phyloP scores from a whole-genome alignment of 2,797 vertebrate genomes.

The Anguilla marmorata region DNA sequence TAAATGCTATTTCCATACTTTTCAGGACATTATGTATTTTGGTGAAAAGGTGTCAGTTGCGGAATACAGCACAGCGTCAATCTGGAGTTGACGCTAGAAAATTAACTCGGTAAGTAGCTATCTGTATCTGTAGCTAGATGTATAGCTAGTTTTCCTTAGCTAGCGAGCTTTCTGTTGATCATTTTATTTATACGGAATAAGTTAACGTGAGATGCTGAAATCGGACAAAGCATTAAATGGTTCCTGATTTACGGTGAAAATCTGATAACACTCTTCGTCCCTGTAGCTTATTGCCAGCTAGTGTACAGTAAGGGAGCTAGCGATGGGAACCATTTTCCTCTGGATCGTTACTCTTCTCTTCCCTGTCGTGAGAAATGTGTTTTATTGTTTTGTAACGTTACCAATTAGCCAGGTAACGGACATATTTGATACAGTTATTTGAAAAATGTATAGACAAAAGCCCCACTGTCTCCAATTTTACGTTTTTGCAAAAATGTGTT shows the following conservation, averaged over 20 bases:
- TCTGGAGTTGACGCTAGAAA: constrained; percentile 34
- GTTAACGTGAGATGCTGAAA: neutral
- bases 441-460: neutral
- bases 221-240: neutral
- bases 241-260: too few species aligned
- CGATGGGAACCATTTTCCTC: neutral
- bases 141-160: neutral
- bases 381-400: neutral
- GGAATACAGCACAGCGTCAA: constrained; percentile 18
- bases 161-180: neutral
- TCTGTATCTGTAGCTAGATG: neutral
- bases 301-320: neutral
- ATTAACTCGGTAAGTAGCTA: constrained; percentile 19
- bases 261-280: too few species aligned
- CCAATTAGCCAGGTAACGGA: neutral
- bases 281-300: neutral
- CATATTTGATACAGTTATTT: neutral
- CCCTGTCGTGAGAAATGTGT: too few species aligned
- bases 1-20: neutral
- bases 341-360: neutral
- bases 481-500: neutral
- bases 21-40: constrained; percentile 26
- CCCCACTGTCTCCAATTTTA: neutral
- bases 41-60: constrained; percentile 25
- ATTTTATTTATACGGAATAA: neutral